Evolutionary conservation across 2,888 invertebrate genomes (phyloP).

Genomic region (Dryocosmus kuriphilus): DNA sequence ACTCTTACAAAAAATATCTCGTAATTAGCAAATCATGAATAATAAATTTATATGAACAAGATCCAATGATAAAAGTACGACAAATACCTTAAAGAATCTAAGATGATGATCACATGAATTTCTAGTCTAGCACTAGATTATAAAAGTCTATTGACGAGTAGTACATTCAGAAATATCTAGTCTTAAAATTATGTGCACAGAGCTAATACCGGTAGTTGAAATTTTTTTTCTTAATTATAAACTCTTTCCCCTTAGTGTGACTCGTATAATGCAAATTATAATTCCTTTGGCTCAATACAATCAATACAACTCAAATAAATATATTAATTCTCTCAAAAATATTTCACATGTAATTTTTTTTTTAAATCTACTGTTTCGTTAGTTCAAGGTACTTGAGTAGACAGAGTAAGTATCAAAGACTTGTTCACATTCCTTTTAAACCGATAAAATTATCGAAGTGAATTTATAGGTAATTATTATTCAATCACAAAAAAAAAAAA

Average conservation of each 20-base stretch:
- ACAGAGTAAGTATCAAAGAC: not conserved
- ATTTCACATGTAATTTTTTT: not conserved
- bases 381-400: slow-evolving; percentile 2
- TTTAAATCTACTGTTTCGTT: not conserved
- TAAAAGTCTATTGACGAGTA: not conserved
- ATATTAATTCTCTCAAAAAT: not conserved
- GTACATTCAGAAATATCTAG: not conserved
- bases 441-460: not conserved
- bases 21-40: slow-evolving; percentile 27
- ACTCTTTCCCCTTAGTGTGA: not conserved
- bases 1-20: not conserved
- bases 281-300: slow-evolving; percentile 22
- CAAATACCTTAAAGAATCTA: slow-evolving; percentile 16
- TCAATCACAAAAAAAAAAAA: not conserved
- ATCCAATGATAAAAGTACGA: slow-evolving; percentile 37
- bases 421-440: not conserved
- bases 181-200: not conserved
- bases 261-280: not conserved
- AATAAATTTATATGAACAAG: slow-evolving; percentile 25
- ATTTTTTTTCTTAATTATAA: not conserved
- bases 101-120: not conserved
- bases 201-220: not conserved
- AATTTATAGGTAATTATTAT: not conserved
- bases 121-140: not conserved
- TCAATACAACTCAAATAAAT: slow-evolving; percentile 6